Conservation (phyloP, 2,797 vertebrate species). For the Sebastes hopkinsi region DNA sequence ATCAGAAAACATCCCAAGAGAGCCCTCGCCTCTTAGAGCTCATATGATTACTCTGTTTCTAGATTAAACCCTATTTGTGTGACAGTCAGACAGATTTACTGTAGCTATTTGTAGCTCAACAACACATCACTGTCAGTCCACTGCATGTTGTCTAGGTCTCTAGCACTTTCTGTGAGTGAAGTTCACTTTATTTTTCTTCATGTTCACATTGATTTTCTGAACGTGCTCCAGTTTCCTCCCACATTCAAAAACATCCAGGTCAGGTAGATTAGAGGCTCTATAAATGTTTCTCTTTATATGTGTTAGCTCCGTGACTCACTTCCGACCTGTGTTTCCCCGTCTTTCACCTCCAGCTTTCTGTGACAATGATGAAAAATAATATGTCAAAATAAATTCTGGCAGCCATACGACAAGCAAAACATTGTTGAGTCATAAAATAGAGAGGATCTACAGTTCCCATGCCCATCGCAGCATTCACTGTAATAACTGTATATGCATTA, state of each 20-base stretch:
- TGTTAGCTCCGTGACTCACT: constrained; percentile 44
- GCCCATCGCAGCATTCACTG: neutral
- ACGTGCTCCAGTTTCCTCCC: constrained; percentile 59
- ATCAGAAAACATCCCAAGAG: constrained; percentile 19
- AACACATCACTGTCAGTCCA: constrained; percentile 25
- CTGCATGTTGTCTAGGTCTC: neutral
- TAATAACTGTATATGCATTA: neutral
- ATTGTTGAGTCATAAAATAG: neutral
- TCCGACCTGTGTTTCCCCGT: constrained; percentile 26
- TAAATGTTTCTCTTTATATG: constrained; percentile 60
- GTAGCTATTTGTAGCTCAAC: neutral
- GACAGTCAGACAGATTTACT: neutral
- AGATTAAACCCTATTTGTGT: constrained; percentile 1
- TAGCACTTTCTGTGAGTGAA: neutral
- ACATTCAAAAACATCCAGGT: constrained; percentile 64
- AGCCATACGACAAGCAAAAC: neutral
- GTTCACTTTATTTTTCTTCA: constrained; percentile 25
- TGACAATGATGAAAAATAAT: neutral
- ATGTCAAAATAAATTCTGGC: neutral
- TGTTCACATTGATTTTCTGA: constrained; percentile 56
- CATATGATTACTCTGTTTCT: neutral
- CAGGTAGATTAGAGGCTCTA: constrained; percentile 60
- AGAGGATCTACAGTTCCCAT: neutral
- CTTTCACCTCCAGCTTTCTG: neutral
- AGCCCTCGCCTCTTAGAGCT: neutral